Evolutionary conservation across 2,113 vertebrate genomes (phyloP).

Genomic region (Leucoraja erinaceus): DNA sequence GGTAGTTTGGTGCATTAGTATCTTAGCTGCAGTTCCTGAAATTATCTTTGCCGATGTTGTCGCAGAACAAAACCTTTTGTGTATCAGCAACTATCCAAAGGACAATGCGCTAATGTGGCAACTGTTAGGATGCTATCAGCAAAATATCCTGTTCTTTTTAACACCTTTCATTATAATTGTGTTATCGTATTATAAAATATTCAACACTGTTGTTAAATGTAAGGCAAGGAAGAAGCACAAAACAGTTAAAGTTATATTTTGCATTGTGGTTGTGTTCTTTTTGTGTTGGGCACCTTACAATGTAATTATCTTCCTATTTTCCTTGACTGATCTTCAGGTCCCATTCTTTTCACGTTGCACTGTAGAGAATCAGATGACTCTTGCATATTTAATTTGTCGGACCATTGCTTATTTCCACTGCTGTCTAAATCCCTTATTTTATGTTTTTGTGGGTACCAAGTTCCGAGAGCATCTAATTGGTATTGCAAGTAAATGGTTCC

Average conservation of each 20-base stretch:
- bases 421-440: constrained; percentile 86
- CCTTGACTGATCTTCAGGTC: constrained; percentile 43
- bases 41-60: constrained; percentile 51
- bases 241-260: constrained; percentile 78
- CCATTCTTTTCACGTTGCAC: constrained; percentile 48
- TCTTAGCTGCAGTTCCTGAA: constrained; percentile 58
- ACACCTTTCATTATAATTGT: constrained; percentile 59
- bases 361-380: constrained; percentile 42
- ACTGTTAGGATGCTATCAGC: constrained; percentile 47
- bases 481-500: constrained; percentile 48
- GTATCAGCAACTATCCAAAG: constrained; percentile 57
- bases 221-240: constrained; percentile 62
- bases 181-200: constrained; percentile 74
- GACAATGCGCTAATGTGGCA: constrained; percentile 48
- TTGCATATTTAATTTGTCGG: constrained; percentile 59
- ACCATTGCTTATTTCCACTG: constrained; percentile 81
- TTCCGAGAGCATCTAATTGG: constrained; percentile 74
- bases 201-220: constrained; percentile 62
- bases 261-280: constrained; percentile 75
- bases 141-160: constrained; percentile 68
- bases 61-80: fast-evolving
- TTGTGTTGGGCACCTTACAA: constrained; percentile 90
- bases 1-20: constrained; percentile 63
- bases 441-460: constrained; percentile 81
- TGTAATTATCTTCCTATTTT: constrained; percentile 61